phyloP scores from a whole-genome alignment of 1,140 invertebrate species.

The Drosophila subpulchrella region DNA sequence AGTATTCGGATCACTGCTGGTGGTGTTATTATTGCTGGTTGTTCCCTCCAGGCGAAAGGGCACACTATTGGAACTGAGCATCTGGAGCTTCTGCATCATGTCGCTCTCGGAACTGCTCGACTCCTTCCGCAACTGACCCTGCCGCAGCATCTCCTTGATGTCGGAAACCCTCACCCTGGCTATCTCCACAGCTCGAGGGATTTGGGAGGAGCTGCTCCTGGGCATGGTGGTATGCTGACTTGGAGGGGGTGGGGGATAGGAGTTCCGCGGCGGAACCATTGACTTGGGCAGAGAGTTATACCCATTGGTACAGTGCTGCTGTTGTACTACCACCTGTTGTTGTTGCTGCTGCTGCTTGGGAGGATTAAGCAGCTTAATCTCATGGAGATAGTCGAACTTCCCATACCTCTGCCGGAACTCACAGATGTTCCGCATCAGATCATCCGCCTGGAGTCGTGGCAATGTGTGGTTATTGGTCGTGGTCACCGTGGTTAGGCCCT shows the following conservation, averaged over 20 bases:
- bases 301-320: conserved; percentile 31
- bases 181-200: conserved; percentile 77
- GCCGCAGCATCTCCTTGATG: conserved; percentile 82
- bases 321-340: conserved; percentile 4
- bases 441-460: conserved; percentile 74
- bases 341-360: conserved; percentile 59
- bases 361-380: conserved; percentile 82
- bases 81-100: conserved; percentile 71
- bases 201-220: conserved; percentile 71
- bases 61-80: conserved; percentile 73
- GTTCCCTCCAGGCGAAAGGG: conserved; percentile 63
- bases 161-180: conserved; percentile 77
- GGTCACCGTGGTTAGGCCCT: conserved; percentile 22
- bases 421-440: conserved; percentile 85
- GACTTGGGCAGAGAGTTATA: conserved; percentile 83
- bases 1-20: conserved; percentile 76
- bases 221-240: conserved; percentile 77
- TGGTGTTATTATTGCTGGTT: conserved; percentile 84
- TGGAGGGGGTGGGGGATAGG: conserved; percentile 86
- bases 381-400: conserved; percentile 81
- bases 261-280: conserved; percentile 86
- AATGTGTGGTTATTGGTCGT: conserved; percentile 48
- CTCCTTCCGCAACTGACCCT: conserved; percentile 68
- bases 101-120: conserved; percentile 80
- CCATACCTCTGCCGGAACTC: conserved; percentile 87